Evolutionary conservation across 1,140 invertebrate genomes (phyloP), one percentile per base, ranked within the genome.

Genomic region (Bicyclus anynana): DNA sequence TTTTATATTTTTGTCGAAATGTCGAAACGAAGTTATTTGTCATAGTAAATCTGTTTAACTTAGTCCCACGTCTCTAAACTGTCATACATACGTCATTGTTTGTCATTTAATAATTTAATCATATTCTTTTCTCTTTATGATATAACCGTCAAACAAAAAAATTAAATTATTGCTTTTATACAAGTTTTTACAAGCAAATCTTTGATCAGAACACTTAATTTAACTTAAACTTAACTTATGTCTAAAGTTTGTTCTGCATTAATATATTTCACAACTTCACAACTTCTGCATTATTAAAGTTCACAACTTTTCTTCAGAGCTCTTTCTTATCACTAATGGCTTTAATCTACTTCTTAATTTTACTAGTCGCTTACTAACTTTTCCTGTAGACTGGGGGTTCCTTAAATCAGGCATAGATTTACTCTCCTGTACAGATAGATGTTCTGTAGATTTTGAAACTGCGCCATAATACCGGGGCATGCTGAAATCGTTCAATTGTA

Each of bases 371-470:
- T 89, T 89, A 18, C 79, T 89, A 1, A 80, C 84, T 63, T 81
- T 89, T 0, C 73, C 84, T 6, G 66, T 73, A 1, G 74, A 55
- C 1, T 58, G 59, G 0, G 80, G 80, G 50, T 76, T 83, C 26
- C 85, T 75, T 6, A 90, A 69, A 71, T 90, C 89, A 2, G 89
- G 89, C 84, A 90, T 89, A 4, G 87, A 89, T 50, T 88, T 90
- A 46, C 87, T 89, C 50, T 89, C 81, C 35, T 87, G 80, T 1
- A 87, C 77, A 2, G 78, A 64, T 12, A 57, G 44, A 16, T 67
- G 66, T 27, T 83, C 74, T 1, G 63, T 59, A 5, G 70, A 35
- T 37, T 77, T 78, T 0, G 65, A 21, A 0, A 72, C 38, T 2
- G 69, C 62, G 1, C 87, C 77, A 42, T 89, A 90, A 67, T 90